phyloP scores from a whole-genome alignment of 2,113 vertebrate genomes.

The Corythornis cristatus region DNA sequence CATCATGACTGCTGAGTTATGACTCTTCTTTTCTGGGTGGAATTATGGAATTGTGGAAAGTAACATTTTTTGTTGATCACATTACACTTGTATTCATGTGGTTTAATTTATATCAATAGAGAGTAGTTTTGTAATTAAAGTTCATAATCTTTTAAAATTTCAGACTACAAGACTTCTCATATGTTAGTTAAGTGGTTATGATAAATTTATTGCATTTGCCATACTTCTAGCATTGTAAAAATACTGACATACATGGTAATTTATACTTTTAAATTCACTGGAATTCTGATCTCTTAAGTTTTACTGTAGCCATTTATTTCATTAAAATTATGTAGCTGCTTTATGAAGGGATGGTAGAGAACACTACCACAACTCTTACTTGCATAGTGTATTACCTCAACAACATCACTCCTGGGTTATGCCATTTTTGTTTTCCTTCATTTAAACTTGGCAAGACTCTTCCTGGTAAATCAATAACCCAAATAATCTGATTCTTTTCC shows the following conservation, averaged over 20 bases:
- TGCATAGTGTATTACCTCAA: background rate
- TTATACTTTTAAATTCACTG: background rate
- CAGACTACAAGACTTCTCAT: background rate
- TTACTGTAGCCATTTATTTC: background rate
- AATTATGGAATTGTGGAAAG: background rate
- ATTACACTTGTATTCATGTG: background rate
- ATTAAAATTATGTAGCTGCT: background rate
- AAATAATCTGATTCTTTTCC: conserved; percentile 19
- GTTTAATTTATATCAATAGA: background rate
- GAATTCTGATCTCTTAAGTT: background rate
- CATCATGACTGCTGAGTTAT: background rate
- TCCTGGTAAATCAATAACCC: conserved; percentile 42
- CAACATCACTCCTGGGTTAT: background rate
- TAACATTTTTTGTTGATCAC: background rate
- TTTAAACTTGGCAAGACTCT: conserved; percentile 17
- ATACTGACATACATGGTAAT: background rate
- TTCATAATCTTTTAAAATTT: background rate
- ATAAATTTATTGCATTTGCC: background rate
- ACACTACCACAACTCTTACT: background rate
- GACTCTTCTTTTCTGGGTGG: background rate
- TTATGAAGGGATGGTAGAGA: background rate
- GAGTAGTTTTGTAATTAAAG: background rate
- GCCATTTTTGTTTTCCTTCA: conserved; percentile 29
- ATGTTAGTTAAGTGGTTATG: background rate
- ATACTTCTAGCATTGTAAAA: background rate